Conservation (phyloP, 2,888 invertebrate genomes). For the Aradus depressus region DNA sequence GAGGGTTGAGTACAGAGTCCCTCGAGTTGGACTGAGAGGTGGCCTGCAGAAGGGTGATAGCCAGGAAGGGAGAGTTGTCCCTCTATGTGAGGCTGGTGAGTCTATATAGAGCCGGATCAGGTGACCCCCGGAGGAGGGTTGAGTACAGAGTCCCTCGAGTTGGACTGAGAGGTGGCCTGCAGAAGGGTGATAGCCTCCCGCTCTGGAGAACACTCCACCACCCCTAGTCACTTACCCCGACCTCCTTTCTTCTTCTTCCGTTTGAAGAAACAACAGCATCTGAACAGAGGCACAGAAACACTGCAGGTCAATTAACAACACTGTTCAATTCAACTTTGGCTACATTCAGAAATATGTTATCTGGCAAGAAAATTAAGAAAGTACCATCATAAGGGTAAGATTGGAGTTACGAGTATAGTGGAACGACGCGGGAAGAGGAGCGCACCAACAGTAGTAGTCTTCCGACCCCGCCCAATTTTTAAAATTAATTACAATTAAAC, state of each 20-base stretch:
- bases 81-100: too few relatives aligned
- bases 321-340: too few relatives aligned
- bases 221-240: conserved; percentile 79
- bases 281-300: conserved; percentile 37
- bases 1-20: conserved; percentile 46
- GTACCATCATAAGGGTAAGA: too few relatives aligned
- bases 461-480: background rate
- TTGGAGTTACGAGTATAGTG: too few relatives aligned
- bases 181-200: conserved; percentile 51
- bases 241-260: conserved; percentile 97
- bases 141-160: conserved; percentile 50
- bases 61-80: too few relatives aligned
- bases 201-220: conserved; percentile 52
- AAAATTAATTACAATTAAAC: too few relatives aligned
- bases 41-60: conserved; percentile 49
- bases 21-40: conserved; percentile 52
- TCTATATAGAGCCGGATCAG: conserved; percentile 10
- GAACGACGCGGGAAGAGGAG: too few relatives aligned
- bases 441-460: too few relatives aligned
- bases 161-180: conserved; percentile 51
- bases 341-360: too few relatives aligned
- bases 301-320: conserved; percentile 19
- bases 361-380: too few relatives aligned
- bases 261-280: conserved; percentile 98
- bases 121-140: conserved; percentile 33